Evolutionary conservation across 2,797 vertebrate genomes (phyloP).

Genomic region (Hippoglossus hippoglossus): DNA sequence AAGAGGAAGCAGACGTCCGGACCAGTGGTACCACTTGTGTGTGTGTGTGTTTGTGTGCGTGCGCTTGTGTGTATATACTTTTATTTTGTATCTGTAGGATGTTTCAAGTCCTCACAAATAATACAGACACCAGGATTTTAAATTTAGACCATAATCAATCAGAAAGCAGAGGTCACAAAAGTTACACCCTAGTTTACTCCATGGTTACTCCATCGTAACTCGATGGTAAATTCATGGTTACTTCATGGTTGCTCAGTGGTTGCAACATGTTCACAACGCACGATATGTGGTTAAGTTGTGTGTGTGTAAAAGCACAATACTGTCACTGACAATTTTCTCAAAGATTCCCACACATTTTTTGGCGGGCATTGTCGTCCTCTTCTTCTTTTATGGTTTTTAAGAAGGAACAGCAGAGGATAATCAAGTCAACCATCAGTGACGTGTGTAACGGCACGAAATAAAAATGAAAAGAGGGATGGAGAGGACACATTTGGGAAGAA

Average conservation of each 20-base stretch:
- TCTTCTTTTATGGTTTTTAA: conserved; percentile 8
- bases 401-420: not conserved
- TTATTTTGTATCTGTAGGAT: conserved; percentile 2
- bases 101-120: conserved; percentile 4
- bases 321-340: not conserved
- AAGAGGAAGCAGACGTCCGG: conserved; percentile 10
- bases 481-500: conserved; percentile 22
- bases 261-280: not conserved
- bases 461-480: conserved; percentile 11
- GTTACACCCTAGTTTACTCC: not conserved
- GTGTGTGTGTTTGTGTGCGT: not conserved
- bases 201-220: too few species aligned
- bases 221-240: too few species aligned
- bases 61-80: not conserved
- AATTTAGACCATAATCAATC: not conserved
- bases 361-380: not conserved
- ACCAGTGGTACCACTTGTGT: not conserved
- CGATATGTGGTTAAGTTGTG: not conserved
- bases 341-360: conserved; percentile 3
- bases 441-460: not conserved
- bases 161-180: not conserved
- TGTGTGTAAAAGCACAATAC: conserved; percentile 22
- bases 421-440: not conserved
- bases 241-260: conserved; percentile 5
- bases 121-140: not conserved